Evolutionary conservation across 2,888 invertebrate species (phyloP).

Genomic region (Hololepta plana): DNA sequence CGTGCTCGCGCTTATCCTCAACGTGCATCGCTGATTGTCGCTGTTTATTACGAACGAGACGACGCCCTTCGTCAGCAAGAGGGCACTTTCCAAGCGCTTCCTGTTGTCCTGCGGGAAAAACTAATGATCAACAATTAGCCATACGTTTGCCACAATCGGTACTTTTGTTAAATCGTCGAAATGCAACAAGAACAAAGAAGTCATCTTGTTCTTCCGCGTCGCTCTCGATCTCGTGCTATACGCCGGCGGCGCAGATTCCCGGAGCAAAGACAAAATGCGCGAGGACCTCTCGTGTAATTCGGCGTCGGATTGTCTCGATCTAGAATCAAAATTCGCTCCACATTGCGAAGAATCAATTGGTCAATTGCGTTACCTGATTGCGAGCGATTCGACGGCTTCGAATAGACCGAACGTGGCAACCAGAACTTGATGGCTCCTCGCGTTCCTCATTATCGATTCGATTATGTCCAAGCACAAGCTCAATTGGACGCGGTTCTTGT

Average conservation of each 20-base stretch:
- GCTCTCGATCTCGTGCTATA: slow-evolving; percentile 10
- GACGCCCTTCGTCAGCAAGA: slow-evolving; percentile 16
- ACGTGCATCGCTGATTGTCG: slow-evolving; percentile 14
- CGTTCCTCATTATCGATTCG: slow-evolving; percentile 14
- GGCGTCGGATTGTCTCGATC: slow-evolving; percentile 3
- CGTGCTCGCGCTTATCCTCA: slow-evolving; percentile 13
- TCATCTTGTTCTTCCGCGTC: slow-evolving; percentile 4
- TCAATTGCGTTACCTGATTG: slow-evolving; percentile 13
- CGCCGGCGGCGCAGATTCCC: slow-evolving; percentile 11
- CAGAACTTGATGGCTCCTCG: slow-evolving; percentile 11
- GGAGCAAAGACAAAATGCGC: no score
- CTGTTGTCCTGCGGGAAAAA: slow-evolving; percentile 12
- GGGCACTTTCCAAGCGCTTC: slow-evolving; percentile 11
- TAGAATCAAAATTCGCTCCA: slow-evolving; percentile 8
- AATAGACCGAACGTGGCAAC: slow-evolving; percentile 16
- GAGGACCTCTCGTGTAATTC: slow-evolving; percentile 3
- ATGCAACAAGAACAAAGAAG: no score
- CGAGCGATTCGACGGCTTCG: slow-evolving; percentile 16
- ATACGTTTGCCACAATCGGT: no score
- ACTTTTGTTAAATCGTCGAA: no score
- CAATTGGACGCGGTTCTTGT: slow-evolving; percentile 11
- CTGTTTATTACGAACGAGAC: slow-evolving; percentile 16
- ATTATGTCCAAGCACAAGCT: slow-evolving; percentile 15
- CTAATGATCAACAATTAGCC: not conserved
- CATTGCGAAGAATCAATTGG: no score